Evolutionary conservation across 2,113 vertebrate species (phyloP), one percentile per base, ranked within the genome.

Genomic region (Amphiprion percula): DNA sequence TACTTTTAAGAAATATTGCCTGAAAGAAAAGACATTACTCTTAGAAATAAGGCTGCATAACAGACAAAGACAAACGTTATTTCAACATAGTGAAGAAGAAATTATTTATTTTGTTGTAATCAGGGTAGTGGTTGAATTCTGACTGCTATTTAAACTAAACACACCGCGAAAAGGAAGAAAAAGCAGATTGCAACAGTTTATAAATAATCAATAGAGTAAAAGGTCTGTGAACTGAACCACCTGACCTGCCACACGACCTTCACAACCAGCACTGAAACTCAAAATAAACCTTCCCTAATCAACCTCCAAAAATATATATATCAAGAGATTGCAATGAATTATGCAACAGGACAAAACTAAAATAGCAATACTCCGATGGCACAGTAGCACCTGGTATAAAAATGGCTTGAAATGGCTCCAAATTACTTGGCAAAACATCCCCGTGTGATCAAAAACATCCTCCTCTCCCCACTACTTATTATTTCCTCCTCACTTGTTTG

Each of bases 371-470:
- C 65, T 59, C 28, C 14, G 84, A 83, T 89, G 76, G 88, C 82
- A 90, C 73, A 49, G 74, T 39, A 23, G 44, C 65, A 82, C 50
- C 68, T 62, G 84, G 84, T 90, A 87, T 87, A 87, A 80, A 86
- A 88, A 88, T 77, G 72, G 66, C 79, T 87, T 86, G 73, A 87
- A 87, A 72, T 67, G 73, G 76, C 50, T 88, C 83, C 89, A 84
- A 86, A 84, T 82, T 79, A 87, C 77, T 89, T 89, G 76, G 83
- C 86, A 89, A 87, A 92, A 93, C 90, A 92, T 89, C 69, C 69
- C 63, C 5, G 26, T 41, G 81, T 78, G 77, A 88, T 37, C 7
- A 10, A 86, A 93, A 94, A 94, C 94, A 94, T 95, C 93, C 93
- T 93, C 89, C 80, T 82, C 63, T 79, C 66, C 81, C 83, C 87